These are phyloP conservation scores for Atrina japonica DNA, from an alignment of 2,888 invertebrate genomes.

Conservation along the genomic window DNA sequence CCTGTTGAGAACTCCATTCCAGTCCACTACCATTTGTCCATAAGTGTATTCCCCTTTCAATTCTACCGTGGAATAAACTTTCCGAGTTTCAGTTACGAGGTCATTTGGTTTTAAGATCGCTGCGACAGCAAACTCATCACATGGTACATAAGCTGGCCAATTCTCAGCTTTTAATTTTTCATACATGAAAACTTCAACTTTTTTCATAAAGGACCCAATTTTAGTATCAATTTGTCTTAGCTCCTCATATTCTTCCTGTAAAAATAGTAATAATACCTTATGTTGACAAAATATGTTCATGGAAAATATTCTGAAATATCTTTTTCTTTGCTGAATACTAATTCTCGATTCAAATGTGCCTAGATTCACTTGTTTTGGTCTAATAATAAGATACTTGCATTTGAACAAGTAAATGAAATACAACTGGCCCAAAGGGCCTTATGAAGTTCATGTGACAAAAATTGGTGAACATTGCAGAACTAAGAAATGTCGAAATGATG, in stretches of 20 bases:
- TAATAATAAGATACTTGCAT: too few relatives aligned
- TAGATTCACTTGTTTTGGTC: too few relatives aligned
- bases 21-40: slow-evolving; percentile 61
- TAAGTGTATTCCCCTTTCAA: slow-evolving; percentile 54
- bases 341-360: too few relatives aligned
- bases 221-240: slow-evolving; percentile 30
- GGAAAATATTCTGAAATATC: too few relatives aligned
- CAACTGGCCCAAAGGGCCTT: too few relatives aligned
- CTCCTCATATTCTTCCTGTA: slow-evolving; percentile 49
- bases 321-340: too few relatives aligned
- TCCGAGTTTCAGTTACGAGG: slow-evolving; percentile 43
- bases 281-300: too few relatives aligned
- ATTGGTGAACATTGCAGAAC: too few relatives aligned
- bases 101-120: slow-evolving; percentile 36
- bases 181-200: slow-evolving; percentile 45
- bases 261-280: slow-evolving; percentile 2
- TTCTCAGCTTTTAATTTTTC: neutral
- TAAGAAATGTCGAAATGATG: too few relatives aligned
- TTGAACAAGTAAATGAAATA: too few relatives aligned
- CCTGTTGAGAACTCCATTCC: slow-evolving; percentile 42
- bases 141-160: slow-evolving; percentile 14
- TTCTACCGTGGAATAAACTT: slow-evolving; percentile 60
- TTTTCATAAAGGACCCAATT: slow-evolving; percentile 45
- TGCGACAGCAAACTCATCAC: slow-evolving; percentile 53
- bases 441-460: too few relatives aligned